phyloP scores from a whole-genome alignment of 2,113 vertebrate genomes.

The Tapirus terrestris region DNA sequence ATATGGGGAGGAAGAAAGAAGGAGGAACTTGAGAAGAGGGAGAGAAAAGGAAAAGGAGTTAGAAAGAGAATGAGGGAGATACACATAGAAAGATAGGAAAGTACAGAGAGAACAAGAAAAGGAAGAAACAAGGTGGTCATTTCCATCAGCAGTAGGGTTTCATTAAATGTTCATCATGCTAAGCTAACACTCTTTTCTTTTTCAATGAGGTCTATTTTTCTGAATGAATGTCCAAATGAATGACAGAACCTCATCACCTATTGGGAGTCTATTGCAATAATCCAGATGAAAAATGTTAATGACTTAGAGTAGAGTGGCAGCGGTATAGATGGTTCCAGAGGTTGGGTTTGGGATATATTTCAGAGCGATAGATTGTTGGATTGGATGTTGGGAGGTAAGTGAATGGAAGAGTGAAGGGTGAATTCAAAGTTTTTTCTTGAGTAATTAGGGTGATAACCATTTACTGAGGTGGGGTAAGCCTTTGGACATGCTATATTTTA shows the following conservation, averaged over 20 bases:
- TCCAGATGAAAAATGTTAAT: background rate
- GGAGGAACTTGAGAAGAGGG: background rate
- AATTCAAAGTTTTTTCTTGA: slow-evolving; percentile 5
- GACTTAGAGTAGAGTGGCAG: background rate
- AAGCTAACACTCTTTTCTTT: slow-evolving; percentile 13
- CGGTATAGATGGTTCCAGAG: background rate
- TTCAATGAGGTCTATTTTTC: background rate
- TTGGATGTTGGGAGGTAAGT: slow-evolving; percentile 24
- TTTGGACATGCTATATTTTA: slow-evolving; percentile 5
- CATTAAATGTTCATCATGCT: background rate
- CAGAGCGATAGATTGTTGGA: background rate
- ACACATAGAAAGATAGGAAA: background rate
- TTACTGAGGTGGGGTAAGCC: background rate
- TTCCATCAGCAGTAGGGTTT: background rate
- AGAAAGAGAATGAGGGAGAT: background rate
- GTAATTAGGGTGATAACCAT: background rate
- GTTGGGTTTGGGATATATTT: slow-evolving; percentile 23
- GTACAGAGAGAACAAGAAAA: background rate
- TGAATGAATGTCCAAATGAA: background rate
- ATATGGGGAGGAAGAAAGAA: background rate
- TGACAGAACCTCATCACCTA: background rate
- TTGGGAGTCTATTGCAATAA: background rate
- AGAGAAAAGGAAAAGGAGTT: background rate
- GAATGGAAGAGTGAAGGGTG: background rate
- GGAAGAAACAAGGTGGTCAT: slow-evolving; percentile 21